Evolutionary conservation across 2,113 vertebrate species (phyloP), one percentile per base, ranked within the genome.

Genomic region (Hyperoodon ampullatus): DNA sequence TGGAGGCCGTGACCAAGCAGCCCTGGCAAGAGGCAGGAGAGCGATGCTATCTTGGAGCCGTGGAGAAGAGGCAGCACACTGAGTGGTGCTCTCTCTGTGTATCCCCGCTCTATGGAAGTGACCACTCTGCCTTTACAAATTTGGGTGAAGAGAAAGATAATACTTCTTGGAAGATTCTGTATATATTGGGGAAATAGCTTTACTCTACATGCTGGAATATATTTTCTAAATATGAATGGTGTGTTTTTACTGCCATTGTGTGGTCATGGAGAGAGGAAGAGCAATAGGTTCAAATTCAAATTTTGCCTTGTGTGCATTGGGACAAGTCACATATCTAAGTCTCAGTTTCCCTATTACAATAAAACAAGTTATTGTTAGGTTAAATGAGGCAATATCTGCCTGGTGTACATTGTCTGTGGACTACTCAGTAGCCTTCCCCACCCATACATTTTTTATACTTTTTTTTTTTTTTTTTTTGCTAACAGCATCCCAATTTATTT

Each of bases 31-130:
- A 88, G 63, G 21, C 28, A 30, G 66, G 10, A 30, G 39, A 90
- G 28, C 6, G 3, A 2, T 3, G 8, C 6, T 50, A 3, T 13
- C 24, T 44, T 2, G 24, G 65, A 50, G 14, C 26, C 11, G 0
- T 0, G 15, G 61, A 35, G 88, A 58, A 23, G 70, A 30, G 16
- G 18, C 14, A 23, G 70, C 3, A 5, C 15, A 3, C 0, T 0
- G 1, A 23, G 19, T 6, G 33, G 53, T 21, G 16, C 28, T 26
- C 53, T 33, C 16, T 63, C 47, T n/a, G 28, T 21, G 78, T 4
- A 3, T 77, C 33, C n/a, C 30, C 50, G 28, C 66, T 77, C 65
- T 39, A 6, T 44, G 72, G 53, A 18, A 33, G 15, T 66, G 66
- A 44, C 39, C 33, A 50, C 14, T 42, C 13, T 47, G 11, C 15